Evolutionary conservation across 2,888 invertebrate genomes (phyloP).

Genomic region (Aquatica leii): DNA sequence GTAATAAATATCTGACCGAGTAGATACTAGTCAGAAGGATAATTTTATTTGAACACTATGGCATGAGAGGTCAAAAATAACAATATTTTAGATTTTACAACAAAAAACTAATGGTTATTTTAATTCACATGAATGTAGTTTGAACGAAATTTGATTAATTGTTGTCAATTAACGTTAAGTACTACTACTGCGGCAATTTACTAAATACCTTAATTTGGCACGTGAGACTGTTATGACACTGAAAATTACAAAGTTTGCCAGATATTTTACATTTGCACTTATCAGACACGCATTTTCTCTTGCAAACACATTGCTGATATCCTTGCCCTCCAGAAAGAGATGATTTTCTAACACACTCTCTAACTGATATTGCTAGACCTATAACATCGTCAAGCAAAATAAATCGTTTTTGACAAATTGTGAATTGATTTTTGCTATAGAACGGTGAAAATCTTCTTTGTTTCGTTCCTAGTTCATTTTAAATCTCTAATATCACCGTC

Average conservation of each 20-base stretch:
- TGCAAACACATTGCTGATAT: neutral
- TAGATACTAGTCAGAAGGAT: neutral
- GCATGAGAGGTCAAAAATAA: neutral
- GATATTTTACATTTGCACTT: neutral
- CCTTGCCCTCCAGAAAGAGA: neutral
- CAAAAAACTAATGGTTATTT: neutral
- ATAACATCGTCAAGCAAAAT: neutral
- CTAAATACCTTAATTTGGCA: too few relatives aligned
- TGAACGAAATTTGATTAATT: neutral
- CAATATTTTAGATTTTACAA: neutral
- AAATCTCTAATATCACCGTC: neutral
- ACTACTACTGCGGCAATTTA: neutral
- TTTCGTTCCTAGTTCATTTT: too few relatives aligned
- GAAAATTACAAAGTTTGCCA: neutral
- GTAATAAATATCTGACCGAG: too few relatives aligned
- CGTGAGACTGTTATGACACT: neutral
- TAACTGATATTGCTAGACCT: neutral
- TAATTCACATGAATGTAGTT: neutral
- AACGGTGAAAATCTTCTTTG: too few relatives aligned
- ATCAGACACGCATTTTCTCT: too few relatives aligned
- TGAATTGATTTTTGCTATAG: neutral
- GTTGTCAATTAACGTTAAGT: neutral
- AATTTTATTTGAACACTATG: neutral
- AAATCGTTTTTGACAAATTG: neutral
- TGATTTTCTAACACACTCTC: too few relatives aligned